Evolutionary conservation across 2,113 vertebrate genomes (phyloP).

Genomic region (Synchiropus splendidus): DNA sequence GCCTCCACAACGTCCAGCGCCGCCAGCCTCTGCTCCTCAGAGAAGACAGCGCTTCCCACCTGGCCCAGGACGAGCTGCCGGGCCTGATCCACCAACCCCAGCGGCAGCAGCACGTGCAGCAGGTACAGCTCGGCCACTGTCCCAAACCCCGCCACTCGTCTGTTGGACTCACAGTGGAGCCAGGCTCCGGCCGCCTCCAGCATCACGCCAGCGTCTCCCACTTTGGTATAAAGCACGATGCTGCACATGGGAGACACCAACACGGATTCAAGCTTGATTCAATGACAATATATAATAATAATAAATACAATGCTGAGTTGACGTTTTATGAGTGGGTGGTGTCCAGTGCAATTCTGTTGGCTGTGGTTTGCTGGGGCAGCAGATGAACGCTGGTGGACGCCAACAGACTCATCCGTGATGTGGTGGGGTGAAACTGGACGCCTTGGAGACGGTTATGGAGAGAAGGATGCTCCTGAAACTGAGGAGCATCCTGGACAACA

Average conservation of each 20-base stretch:
- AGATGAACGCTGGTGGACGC: too few relatives aligned
- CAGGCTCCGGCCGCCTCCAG: constrained; percentile 69
- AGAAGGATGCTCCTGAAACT: too few relatives aligned
- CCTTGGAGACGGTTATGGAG: too few relatives aligned
- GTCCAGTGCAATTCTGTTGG: too few relatives aligned
- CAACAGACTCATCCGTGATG: too few relatives aligned
- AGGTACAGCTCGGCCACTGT: constrained; percentile 76
- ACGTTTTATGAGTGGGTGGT: too few relatives aligned
- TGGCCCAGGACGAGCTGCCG: constrained; percentile 62
- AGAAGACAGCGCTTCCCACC: constrained; percentile 46
- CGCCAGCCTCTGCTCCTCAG: constrained; percentile 51
- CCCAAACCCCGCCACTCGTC: constrained; percentile 46
- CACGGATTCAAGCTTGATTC: too few relatives aligned
- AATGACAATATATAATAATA: too few relatives aligned
- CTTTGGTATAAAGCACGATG: constrained; percentile 81
- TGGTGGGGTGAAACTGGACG: too few relatives aligned
- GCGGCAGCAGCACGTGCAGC: constrained; percentile 71
- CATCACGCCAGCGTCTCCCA: constrained; percentile 70
- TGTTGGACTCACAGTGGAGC: constrained; percentile 66
- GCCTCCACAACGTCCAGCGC: constrained; percentile 54
- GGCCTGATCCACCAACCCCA: constrained; percentile 67
- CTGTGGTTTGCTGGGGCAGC: too few relatives aligned
- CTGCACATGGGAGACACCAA: constrained; percentile 43
- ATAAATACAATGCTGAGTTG: neutral
- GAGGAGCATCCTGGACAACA: too few relatives aligned